phyloP scores from a whole-genome alignment of 2,797 vertebrate genomes.

The Oryzias sinensis region DNA sequence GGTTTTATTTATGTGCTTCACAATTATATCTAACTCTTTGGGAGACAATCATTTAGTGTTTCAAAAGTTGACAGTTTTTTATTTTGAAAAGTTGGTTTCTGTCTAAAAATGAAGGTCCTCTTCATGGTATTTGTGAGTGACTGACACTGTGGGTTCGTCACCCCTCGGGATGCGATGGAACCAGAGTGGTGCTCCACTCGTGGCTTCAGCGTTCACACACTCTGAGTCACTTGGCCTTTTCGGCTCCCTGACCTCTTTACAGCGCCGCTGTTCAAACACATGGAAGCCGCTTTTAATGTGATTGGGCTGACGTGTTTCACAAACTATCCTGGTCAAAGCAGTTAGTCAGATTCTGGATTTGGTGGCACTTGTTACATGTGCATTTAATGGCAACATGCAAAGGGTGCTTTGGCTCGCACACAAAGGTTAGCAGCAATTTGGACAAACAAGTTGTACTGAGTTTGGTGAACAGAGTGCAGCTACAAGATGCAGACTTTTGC shows the following conservation, averaged over 20 bases:
- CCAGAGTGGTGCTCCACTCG: constrained; percentile 63
- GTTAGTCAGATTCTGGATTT: constrained; percentile 23
- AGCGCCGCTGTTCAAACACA: constrained; percentile 12
- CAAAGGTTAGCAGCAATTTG: constrained; percentile 12
- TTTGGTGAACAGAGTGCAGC: neutral
- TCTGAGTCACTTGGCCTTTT: constrained; percentile 55
- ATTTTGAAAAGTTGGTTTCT: constrained; percentile 6
- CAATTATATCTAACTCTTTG: too few species aligned
- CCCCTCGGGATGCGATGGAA: constrained; percentile 12
- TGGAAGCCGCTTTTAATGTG: constrained; percentile 28
- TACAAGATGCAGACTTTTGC: neutral
- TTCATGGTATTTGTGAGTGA: neutral
- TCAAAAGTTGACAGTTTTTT: constrained; percentile 14
- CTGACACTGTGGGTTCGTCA: constrained; percentile 18
- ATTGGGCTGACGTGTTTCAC: constrained; percentile 33
- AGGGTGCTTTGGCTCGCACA: constrained; percentile 8
- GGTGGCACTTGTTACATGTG: constrained; percentile 14
- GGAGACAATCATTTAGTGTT: neutral
- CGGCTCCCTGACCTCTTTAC: constrained; percentile 38
- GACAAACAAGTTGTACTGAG: constrained; percentile 1
- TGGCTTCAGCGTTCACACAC: constrained; percentile 39
- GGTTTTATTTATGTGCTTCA: too few species aligned
- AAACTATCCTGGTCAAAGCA: constrained; percentile 22
- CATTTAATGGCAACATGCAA: constrained; percentile 35
- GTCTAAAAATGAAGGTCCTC: too few species aligned